Evolutionary conservation across 2,113 vertebrate genomes (phyloP).

Genomic region (Tringa solitaria): DNA sequence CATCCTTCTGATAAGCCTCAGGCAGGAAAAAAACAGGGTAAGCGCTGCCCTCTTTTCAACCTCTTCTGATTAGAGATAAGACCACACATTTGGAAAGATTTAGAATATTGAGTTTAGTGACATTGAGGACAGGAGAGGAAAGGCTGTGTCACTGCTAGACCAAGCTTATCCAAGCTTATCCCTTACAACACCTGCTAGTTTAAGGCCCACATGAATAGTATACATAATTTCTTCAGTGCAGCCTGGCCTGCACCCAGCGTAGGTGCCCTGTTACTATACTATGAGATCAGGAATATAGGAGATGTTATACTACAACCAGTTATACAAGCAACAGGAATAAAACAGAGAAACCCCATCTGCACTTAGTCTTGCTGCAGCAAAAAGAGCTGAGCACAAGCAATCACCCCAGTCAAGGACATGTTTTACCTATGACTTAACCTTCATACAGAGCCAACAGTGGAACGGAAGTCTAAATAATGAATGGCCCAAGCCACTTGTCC

Average conservation of each 20-base stretch:
- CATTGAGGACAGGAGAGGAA: neutral
- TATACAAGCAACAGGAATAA: neutral
- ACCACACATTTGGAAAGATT: neutral
- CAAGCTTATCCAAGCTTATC: neutral
- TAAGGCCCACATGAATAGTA: neutral
- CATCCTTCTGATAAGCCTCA: neutral
- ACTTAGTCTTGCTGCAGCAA: neutral
- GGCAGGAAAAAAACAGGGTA: neutral
- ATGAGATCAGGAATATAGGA: neutral
- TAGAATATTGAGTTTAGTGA: neutral
- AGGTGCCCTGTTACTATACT: neutral
- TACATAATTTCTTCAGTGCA: neutral
- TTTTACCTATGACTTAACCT: neutral
- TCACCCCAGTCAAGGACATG: neutral
- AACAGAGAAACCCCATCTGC: neutral
- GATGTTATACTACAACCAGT: neutral
- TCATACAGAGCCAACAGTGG: neutral
- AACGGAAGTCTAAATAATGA: neutral
- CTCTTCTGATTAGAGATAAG: neutral
- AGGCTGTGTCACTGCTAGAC: neutral
- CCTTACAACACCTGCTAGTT: neutral
- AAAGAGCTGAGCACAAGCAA: neutral
- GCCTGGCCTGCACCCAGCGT: fast-evolving
- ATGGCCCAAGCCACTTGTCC: neutral
- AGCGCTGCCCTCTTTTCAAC: neutral